A percentile compares a stretch with the other conserved stretches of the same genome.
phyloP scores from a whole-genome alignment of 2,797 vertebrate genomes.

The Acestrorhynchus altus region DNA sequence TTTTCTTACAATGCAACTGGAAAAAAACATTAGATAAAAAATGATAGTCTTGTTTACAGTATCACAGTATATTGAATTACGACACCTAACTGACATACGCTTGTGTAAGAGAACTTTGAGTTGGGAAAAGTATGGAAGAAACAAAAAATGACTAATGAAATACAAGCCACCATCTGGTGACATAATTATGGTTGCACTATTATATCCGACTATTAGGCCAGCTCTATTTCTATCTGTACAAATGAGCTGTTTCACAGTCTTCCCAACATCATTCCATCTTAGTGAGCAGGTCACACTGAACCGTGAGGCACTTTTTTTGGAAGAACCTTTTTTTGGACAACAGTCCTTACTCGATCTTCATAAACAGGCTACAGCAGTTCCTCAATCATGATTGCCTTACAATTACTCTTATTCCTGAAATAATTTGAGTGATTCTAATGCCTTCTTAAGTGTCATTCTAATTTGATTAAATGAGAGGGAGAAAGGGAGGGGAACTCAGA shows the following conservation, averaged over 20 bases:
- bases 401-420: slow-evolving; percentile 44
- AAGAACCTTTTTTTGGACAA: background rate
- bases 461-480: slow-evolving; percentile 51
- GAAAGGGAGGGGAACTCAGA: slow-evolving; percentile 39
- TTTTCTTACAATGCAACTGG: too few relatives aligned
- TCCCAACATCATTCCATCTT: background rate
- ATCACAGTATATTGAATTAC: too few relatives aligned
- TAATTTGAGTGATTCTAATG: slow-evolving; percentile 49
- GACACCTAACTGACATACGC: background rate
- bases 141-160: background rate
- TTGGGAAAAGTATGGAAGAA: slow-evolving; percentile 1
- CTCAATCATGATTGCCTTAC: slow-evolving; percentile 7
- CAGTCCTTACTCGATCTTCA: background rate
- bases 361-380: background rate
- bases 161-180: background rate
- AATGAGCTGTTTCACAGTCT: background rate
- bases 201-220: background rate
- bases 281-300: background rate
- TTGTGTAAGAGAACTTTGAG: slow-evolving; percentile 11
- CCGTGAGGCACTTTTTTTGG: background rate
- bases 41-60: too few relatives aligned
- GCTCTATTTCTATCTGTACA: background rate
- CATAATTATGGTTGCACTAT: background rate
- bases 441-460: slow-evolving; percentile 51
- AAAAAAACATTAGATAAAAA: too few relatives aligned